Evolutionary conservation across 2,113 vertebrate species (phyloP).

Genomic region (Nicator chloris): DNA sequence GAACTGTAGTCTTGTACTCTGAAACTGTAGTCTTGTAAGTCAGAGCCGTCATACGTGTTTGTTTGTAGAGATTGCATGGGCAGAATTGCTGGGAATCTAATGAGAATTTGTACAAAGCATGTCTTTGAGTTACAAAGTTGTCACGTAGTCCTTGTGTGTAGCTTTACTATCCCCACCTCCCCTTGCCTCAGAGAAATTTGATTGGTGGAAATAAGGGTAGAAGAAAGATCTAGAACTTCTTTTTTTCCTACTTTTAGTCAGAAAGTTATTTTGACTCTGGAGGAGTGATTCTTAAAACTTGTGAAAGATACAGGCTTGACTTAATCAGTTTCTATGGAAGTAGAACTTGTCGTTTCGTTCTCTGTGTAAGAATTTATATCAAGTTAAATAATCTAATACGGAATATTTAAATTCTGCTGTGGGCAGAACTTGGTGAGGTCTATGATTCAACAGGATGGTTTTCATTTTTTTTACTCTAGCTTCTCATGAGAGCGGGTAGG

Average conservation of each 20-base stretch:
- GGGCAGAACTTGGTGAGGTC: not conserved
- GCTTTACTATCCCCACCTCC: rapidly evolving
- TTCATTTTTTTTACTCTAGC: not conserved
- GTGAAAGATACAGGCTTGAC: not conserved
- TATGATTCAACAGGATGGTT: not conserved
- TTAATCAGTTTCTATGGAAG: not conserved
- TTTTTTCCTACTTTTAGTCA: not conserved
- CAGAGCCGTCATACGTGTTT: rapidly evolving
- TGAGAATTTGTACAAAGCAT: not conserved
- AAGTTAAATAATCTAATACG: not conserved
- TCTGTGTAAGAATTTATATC: rapidly evolving
- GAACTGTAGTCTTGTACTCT: not conserved
- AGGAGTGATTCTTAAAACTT: not conserved
- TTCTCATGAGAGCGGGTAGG: rapidly evolving
- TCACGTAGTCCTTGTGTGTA: not conserved
- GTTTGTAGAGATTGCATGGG: not conserved
- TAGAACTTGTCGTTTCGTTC: not conserved
- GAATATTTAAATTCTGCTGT: not conserved
- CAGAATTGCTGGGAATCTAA: not conserved
- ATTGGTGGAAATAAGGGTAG: not conserved
- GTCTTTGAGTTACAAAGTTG: not conserved
- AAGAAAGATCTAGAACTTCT: not conserved
- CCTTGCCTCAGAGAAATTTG: not conserved
- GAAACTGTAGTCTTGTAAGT: not conserved
- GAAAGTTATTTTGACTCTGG: not conserved